Conservation (phyloP, 2,888 invertebrate species). For the Platycheirus albimanus region DNA sequence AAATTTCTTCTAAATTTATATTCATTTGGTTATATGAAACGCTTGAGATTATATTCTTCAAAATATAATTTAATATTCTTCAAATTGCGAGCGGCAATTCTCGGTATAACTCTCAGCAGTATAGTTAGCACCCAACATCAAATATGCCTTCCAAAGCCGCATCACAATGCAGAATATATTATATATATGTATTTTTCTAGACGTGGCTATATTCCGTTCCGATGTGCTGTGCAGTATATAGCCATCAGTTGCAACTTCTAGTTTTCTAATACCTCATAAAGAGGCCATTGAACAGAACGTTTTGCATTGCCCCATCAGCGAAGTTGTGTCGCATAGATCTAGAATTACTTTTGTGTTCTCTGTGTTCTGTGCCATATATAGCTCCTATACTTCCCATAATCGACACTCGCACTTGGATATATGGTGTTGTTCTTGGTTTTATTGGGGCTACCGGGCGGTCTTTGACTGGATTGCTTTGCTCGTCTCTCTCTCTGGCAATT, state of each 20-base stretch:
- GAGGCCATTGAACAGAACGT: conserved; percentile 65
- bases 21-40: conserved; percentile 43
- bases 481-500: conserved; percentile 29
- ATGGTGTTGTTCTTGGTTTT: not conserved
- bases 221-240: no score
- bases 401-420: conserved; percentile 5
- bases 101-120: conserved; percentile 30
- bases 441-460: conserved; percentile 61
- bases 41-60: conserved; percentile 34
- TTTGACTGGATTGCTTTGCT: conserved; percentile 60
- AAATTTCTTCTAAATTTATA: conserved; percentile 16
- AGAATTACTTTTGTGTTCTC: conserved; percentile 57
- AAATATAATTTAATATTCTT: conserved; percentile 12
- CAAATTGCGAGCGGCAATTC: conserved; percentile 54
- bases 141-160: conserved; percentile 8
- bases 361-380: no score
- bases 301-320: conserved; percentile 37
- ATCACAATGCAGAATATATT: not conserved
- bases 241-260: conserved; percentile 45
- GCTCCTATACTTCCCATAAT: conserved; percentile 55
- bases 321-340: conserved; percentile 52
- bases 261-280: conserved; percentile 44
- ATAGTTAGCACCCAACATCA: conserved; percentile 18
- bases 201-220: not conserved
- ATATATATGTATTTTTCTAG: no score